Percentiles rank a stretch among this genome's conserved stretches.
phyloP scores from a whole-genome alignment of 2,888 invertebrate genomes.

The Diaperis boleti region DNA sequence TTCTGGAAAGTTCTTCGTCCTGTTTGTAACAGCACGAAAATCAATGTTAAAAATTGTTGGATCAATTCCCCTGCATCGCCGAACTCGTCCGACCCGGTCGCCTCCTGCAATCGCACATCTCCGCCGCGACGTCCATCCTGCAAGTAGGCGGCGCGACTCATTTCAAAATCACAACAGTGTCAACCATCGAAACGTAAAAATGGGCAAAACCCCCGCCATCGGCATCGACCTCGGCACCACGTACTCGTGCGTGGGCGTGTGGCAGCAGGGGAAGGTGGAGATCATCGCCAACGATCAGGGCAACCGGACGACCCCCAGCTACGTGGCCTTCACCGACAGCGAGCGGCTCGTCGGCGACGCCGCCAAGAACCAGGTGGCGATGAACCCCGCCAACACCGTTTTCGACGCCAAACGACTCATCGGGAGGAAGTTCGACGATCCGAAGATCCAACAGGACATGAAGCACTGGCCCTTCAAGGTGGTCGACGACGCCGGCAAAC shows the following conservation, averaged over 20 bases:
- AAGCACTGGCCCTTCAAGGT: slow-evolving; percentile 85
- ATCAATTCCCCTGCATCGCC: slow-evolving; percentile 13
- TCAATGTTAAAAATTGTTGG: slow-evolving; percentile 21
- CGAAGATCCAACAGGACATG: slow-evolving; percentile 79
- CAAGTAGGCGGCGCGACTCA: slow-evolving; percentile 35
- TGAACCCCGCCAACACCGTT: slow-evolving; percentile 91
- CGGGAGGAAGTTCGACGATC: slow-evolving; percentile 79
- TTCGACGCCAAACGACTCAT: slow-evolving; percentile 82
- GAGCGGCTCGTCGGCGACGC: slow-evolving; percentile 87
- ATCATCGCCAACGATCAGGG: slow-evolving; percentile 93
- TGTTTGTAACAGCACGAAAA: too few relatives aligned
- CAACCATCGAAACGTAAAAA: slow-evolving; percentile 18
- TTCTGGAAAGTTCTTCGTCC: too few relatives aligned
- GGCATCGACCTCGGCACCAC: slow-evolving; percentile 98
- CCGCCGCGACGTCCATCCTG: neutral
- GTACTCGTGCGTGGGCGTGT: slow-evolving; percentile 94
- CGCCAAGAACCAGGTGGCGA: slow-evolving; percentile 86
- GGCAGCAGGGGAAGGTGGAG: slow-evolving; percentile 92
- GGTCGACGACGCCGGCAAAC: slow-evolving; percentile 73
- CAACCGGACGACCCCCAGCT: slow-evolving; percentile 88
- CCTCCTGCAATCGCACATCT: neutral
- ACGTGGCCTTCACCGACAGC: slow-evolving; percentile 88
- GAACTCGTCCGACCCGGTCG: slow-evolving; percentile 6
- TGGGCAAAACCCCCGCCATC: slow-evolving; percentile 82
- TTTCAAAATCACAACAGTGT: slow-evolving; percentile 26